These are phyloP conservation scores for Babylonia areolata DNA, from an alignment of 1,140 invertebrate genomes.

Conservation along the genomic window DNA sequence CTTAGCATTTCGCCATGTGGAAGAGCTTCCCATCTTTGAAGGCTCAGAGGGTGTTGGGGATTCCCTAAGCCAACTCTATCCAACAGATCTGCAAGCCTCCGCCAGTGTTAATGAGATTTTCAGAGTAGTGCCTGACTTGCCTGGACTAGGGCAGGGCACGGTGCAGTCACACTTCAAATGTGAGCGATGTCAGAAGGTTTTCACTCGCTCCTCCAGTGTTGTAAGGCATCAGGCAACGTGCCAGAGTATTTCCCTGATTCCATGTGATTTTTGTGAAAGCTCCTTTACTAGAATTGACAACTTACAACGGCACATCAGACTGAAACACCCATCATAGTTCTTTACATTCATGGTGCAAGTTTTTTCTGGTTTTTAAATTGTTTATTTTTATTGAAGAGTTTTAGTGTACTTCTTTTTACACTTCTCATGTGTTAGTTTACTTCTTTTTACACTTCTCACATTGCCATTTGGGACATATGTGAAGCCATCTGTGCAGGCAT, in stretches of 20 bases:
- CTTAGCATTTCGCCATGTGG: not conserved
- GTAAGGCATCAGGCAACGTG: slow-evolving; percentile 12
- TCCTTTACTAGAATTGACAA: slow-evolving; percentile 13
- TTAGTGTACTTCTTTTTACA: not conserved
- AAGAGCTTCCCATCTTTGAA: not conserved
- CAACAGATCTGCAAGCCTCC: not conserved
- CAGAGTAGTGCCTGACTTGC: not conserved
- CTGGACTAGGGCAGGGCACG: not conserved
- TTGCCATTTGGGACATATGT: no score
- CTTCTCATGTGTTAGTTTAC: no score
- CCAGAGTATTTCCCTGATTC: not conserved
- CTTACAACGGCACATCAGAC: not conserved
- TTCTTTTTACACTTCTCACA: no score
- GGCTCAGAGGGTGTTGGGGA: not conserved
- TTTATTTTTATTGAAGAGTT: not conserved
- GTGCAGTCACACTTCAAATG: not conserved
- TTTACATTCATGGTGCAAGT: not conserved
- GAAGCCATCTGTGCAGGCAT: no score
- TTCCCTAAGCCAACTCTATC: not conserved
- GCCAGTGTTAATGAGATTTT: not conserved
- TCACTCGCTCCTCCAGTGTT: slow-evolving; percentile 4
- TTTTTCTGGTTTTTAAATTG: not conserved
- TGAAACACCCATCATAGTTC: not conserved
- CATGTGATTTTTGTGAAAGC: slow-evolving; percentile 12
- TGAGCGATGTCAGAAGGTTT: slow-evolving; percentile 1